Percentiles rank a stretch among this genome's conserved stretches.
Conservation (phyloP, 2,888 invertebrate genomes). For the Limnephilus rhombicus region DNA sequence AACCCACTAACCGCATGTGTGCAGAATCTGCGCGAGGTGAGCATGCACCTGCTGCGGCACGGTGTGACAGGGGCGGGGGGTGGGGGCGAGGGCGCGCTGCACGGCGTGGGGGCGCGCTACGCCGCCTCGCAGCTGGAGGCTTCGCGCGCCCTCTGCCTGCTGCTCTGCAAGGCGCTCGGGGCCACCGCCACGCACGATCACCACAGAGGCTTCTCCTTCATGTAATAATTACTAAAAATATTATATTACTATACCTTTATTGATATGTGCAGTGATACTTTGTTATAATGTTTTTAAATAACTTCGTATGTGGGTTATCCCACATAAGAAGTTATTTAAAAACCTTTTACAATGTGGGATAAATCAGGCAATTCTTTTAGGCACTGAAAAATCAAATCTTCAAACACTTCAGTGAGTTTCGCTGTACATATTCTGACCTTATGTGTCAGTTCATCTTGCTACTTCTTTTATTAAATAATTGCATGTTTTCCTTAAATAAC, state of each 20-base stretch:
- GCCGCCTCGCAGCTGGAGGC: slow-evolving; percentile 90
- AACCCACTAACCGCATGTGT: slow-evolving; percentile 54
- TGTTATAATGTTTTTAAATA: too few species aligned
- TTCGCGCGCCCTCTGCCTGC: slow-evolving; percentile 86
- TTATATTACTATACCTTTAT: background rate
- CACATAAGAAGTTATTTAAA: too few species aligned
- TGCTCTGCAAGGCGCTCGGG: slow-evolving; percentile 83
- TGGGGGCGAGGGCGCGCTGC: slow-evolving; percentile 76
- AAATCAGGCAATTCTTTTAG: too few species aligned
- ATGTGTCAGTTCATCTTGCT: too few species aligned
- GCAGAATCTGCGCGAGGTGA: slow-evolving; percentile 90
- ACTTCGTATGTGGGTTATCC: too few species aligned
- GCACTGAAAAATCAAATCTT: too few species aligned
- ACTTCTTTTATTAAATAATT: too few species aligned
- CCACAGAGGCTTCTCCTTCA: slow-evolving; percentile 87
- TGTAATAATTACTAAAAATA: slow-evolving; percentile 76
- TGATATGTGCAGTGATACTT: background rate
- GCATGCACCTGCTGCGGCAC: slow-evolving; percentile 88
- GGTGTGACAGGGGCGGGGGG: slow-evolving; percentile 69
- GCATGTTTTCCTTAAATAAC: too few species aligned
- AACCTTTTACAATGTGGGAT: too few species aligned
- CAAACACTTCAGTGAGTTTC: too few species aligned
- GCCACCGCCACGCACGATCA: slow-evolving; percentile 83
- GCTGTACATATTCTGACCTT: too few species aligned
- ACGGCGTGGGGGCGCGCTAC: slow-evolving; percentile 89